Evolutionary conservation across 2,113 vertebrate species (phyloP), one percentile per base, ranked within the genome.

Genomic region (Aepyceros melampus): DNA sequence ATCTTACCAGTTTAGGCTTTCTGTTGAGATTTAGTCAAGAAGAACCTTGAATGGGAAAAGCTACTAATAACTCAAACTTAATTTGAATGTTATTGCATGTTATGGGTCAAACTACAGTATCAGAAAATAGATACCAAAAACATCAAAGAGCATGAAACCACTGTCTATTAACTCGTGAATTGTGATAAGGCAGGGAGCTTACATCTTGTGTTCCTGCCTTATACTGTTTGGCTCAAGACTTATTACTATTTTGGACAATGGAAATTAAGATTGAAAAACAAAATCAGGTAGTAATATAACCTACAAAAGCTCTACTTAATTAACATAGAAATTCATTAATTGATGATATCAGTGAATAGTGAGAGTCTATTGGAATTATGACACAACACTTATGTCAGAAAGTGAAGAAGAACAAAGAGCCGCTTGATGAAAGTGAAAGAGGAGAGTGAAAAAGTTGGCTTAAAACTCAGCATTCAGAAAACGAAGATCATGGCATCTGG

Each of bases 1-100:
- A 96, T 97, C 51, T 93, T 96, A 96, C 19, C 81, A 92, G 1
- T 96, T 96, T 96, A 96, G 64, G 21, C 6, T 98, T 60, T 56
- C 94, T 87, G 7, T 74, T 92, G 93, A 97, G 49, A 96, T 91
- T 95, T 98, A 94, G 88, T 62, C 53, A 96, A 97, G 92, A 3
- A 5, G 0, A 98, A 40, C 1, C 36, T 17, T 78, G 71, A 93
- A 78, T 96, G 56, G 83, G 76, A 95, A 97, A 89, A 85, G 6
- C 17, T 88, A 43, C 4, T 95, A 95, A 94, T 91, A 98, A 97
- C 53, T 96, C 49, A 98, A 95, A 78, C 1, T 71, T 91, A 96
- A 97, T 97, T 97, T 97, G 76, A 97, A 96, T 76, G 53, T 95
- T 93, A 89, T 82, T 85, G 6, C 6, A 79, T 87, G 19, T 89